Percentiles rank a stretch among this genome's conserved stretches.
Evolutionary conservation across 2,888 invertebrate genomes (phyloP).

Genomic region (Euphydryas editha): DNA sequence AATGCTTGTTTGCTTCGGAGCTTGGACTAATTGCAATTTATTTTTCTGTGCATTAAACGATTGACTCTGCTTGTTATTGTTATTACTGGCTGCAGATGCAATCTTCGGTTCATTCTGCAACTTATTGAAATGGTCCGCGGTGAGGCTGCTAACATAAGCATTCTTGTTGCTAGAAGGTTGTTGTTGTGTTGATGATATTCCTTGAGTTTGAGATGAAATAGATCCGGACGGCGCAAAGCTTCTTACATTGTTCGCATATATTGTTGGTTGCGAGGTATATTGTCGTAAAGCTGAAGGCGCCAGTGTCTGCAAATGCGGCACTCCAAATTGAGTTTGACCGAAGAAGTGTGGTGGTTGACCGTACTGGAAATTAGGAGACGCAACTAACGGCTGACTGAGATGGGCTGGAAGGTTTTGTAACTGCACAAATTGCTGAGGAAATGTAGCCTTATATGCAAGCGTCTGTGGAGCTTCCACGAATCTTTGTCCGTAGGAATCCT

Average conservation of each 20-base stretch:
- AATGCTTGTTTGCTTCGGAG: conserved; percentile 50
- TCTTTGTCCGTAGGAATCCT: conserved; percentile 75
- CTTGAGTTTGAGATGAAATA: conserved; percentile 43
- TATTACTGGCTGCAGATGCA: conserved; percentile 29
- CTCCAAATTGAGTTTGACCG: conserved; percentile 59
- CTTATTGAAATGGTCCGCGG: conserved; percentile 50
- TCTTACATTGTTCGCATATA: conserved; percentile 58
- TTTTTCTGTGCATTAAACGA: conserved; percentile 47
- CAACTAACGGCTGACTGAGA: conserved; percentile 68
- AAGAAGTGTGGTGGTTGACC: conserved; percentile 62
- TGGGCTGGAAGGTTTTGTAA: conserved; percentile 73
- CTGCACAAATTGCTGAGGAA: conserved; percentile 71
- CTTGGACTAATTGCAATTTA: conserved; percentile 55
- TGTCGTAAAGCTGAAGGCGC: conserved; percentile 51
- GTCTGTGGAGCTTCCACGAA: conserved; percentile 64
- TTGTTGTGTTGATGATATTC: conserved; percentile 47
- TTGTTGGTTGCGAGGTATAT: conserved; percentile 53
- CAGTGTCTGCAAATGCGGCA: conserved; percentile 56
- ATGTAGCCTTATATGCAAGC: conserved; percentile 61
- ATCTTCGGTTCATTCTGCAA: conserved; percentile 47
- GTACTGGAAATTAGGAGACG: conserved; percentile 58
- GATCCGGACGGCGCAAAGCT: conserved; percentile 52
- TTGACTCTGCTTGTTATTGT: conserved; percentile 42
- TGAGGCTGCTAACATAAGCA: conserved; percentile 53
- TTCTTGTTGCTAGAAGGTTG: conserved; percentile 60